A percentile compares a stretch with the other conserved stretches of the same genome.
Evolutionary conservation across 2,113 vertebrate species (phyloP).

Genomic region (Eira barbara): DNA sequence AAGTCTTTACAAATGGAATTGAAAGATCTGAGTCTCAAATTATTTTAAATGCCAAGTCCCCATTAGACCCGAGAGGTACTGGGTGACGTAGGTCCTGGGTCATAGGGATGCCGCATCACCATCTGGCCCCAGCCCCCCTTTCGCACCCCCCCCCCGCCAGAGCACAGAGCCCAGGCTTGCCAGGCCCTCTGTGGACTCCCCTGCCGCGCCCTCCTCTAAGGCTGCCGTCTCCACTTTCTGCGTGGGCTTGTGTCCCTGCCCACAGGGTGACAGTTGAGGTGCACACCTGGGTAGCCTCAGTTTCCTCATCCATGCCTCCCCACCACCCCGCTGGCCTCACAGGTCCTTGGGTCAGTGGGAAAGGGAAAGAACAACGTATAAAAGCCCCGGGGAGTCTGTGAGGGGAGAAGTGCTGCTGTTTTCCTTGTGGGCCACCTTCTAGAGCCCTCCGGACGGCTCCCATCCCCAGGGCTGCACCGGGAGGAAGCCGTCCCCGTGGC

Average conservation of each 20-base stretch:
- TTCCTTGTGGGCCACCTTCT: neutral
- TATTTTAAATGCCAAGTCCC: neutral
- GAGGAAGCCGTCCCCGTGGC: no score
- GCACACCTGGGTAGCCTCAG: fast-evolving
- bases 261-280: fast-evolving
- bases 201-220: fast-evolving
- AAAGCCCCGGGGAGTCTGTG: neutral
- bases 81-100: fast-evolving
- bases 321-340: neutral
- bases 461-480: fast-evolving
- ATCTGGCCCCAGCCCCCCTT: fast-evolving
- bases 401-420: neutral
- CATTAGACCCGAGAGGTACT: fast-evolving
- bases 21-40: neutral
- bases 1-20: neutral
- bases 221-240: fast-evolving
- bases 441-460: neutral
- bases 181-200: fast-evolving
- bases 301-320: neutral
- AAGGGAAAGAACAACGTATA: fast-evolving
- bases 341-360: neutral
- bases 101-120: fast-evolving
- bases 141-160: fast-evolving
- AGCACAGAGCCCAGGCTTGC: neutral
- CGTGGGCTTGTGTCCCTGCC: fast-evolving